Evolutionary conservation across 2,888 invertebrate genomes (phyloP), one percentile per base, ranked within the genome.

Genomic region (Leptura quadrifasciata): DNA sequence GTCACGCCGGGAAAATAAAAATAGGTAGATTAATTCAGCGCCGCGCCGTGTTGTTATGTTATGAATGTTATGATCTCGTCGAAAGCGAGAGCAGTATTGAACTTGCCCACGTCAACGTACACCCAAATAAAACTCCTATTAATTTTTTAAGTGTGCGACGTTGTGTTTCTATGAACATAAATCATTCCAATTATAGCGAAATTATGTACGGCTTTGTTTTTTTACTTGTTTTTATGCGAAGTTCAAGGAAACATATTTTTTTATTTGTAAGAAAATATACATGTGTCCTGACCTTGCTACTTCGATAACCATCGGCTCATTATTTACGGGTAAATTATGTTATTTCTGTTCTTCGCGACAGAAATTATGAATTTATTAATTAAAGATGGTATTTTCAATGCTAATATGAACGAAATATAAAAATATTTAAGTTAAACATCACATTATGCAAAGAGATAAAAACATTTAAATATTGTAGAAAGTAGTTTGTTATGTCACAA

Each of bases 201-300:
- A 47, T 47, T 47, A 47, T 47, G n/a, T 47, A 15, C 2, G 47
- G 12, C 12, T n/a, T 47, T 47, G 5, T 47, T 15, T 47, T 47
- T 47, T 47, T 47, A n/a, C 47, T 47, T 47, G n/a, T 47, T 47
- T 47, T 47, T n/a, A n/a, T 47, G n/a, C n/a, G n/a, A 47, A 39
- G 39, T 39, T 39, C 0, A 39, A 15, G 39, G 12, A 39, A 47
- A 47, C 3, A 15, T 47, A 31, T 31, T 8, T 31, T 47, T n/a
- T 47, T 47, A n/a, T 47, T n/a, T n/a, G n/a, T 47, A 47, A 15
- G 5, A 47, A 47, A n/a, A n/a, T n/a, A n/a, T 12, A n/a, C 15
- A 15, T n/a, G 47, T 47, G 47, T 47, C n/a, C 47, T 47, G n/a
- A 47, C 47, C 47, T 47, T 47, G 47, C 47, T 5, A 47, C 47